Evolutionary conservation across 1,140 invertebrate genomes (phyloP).

Genomic region (Bathynomus jamesi): DNA sequence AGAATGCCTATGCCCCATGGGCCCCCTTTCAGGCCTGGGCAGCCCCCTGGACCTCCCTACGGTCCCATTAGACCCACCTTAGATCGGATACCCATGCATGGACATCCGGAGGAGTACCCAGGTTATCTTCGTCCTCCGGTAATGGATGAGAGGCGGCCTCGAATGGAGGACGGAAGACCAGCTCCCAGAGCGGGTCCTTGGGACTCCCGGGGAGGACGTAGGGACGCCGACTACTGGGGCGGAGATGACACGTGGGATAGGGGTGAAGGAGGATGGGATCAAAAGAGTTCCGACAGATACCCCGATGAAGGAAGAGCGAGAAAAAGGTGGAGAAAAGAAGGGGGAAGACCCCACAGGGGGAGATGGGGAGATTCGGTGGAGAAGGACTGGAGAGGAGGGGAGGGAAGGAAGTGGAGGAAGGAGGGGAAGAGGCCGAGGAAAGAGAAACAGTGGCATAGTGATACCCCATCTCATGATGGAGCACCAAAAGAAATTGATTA

Average conservation of each 20-base stretch:
- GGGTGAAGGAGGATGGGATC: not conserved
- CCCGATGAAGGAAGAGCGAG: not conserved
- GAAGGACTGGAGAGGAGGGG: not conserved
- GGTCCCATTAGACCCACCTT: not conserved
- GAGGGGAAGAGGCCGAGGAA: not conserved
- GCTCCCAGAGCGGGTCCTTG: not conserved
- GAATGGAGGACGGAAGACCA: not conserved
- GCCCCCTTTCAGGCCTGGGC: not conserved
- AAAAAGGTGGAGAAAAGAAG: not conserved
- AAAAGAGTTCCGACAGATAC: not conserved
- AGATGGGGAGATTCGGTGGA: not conserved
- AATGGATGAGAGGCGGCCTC: not conserved
- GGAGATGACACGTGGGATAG: not conserved
- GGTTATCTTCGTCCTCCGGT: not conserved
- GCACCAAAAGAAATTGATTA: not conserved
- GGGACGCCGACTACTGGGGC: too few species aligned
- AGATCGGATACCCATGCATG: not conserved
- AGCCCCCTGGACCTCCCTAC: not conserved
- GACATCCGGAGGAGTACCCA: not conserved
- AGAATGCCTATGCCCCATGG: not conserved
- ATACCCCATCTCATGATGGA: not conserved
- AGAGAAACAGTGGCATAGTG: not conserved
- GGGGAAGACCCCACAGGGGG: not conserved
- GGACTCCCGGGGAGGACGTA: not conserved
- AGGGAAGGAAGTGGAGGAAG: not conserved